Evolutionary conservation across 2,888 invertebrate species (phyloP).

Genomic region (Ischnura elegans): DNA sequence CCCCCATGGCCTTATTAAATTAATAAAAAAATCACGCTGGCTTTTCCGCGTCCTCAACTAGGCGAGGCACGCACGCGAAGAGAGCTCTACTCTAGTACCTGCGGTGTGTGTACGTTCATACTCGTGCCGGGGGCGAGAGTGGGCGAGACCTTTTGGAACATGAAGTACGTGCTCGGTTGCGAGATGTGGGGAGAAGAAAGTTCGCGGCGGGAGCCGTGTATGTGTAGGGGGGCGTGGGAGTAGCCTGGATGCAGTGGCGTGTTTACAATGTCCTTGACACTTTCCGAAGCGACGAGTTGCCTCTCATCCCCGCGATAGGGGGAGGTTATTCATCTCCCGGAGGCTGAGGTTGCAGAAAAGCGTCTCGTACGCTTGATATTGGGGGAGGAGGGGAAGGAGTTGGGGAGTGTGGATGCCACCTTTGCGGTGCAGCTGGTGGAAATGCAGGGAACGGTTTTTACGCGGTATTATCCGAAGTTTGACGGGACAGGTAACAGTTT

Average conservation of each 20-base stretch:
- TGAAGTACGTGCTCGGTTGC: neutral
- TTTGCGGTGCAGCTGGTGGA: neutral
- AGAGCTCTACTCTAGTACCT: neutral
- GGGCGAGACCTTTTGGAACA: neutral
- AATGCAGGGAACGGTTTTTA: neutral
- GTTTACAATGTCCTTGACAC: constrained; percentile 31
- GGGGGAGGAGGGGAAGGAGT: neutral
- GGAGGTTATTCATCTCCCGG: constrained; percentile 19
- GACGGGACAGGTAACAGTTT: neutral
- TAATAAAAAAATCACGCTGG: neutral
- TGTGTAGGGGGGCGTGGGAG: neutral
- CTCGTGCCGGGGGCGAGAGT: neutral
- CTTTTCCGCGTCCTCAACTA: neutral
- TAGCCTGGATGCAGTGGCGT: neutral
- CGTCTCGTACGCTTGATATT: no score
- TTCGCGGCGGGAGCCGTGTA: neutral
- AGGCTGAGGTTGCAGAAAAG: constrained; percentile 18
- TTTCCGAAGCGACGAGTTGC: neutral
- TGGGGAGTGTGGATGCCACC: neutral
- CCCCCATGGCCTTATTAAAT: neutral
- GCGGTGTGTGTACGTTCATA: neutral
- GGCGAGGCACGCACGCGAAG: neutral
- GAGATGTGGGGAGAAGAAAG: neutral
- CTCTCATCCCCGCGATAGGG: neutral
- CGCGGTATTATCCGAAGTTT: neutral